Evolutionary conservation across 2,113 vertebrate genomes (phyloP).

Genomic region (Rissa tridactyla): DNA sequence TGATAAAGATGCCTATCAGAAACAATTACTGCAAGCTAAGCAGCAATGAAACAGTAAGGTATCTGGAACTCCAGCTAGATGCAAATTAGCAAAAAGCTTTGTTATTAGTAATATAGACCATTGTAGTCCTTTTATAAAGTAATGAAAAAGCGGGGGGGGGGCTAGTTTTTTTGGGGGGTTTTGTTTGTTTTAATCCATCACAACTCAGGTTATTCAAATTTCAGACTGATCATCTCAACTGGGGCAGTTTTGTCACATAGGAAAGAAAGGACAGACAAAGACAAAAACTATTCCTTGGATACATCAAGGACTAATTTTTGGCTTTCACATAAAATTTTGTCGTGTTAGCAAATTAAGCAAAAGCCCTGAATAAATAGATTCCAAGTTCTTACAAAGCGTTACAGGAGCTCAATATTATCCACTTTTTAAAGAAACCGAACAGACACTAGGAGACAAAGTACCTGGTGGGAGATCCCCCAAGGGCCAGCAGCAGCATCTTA

Average conservation of each 20-base stretch:
- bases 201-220: background rate
- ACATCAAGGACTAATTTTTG: background rate
- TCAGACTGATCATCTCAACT: background rate
- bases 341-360: background rate
- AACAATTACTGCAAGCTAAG: conserved; percentile 30
- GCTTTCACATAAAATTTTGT: background rate
- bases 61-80: background rate
- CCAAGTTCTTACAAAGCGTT: background rate
- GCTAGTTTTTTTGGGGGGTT: background rate
- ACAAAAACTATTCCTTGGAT: background rate
- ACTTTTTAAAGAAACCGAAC: background rate
- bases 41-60: background rate
- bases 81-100: background rate
- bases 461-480: background rate
- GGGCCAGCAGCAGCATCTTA: background rate
- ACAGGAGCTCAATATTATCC: background rate
- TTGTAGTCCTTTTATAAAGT: background rate
- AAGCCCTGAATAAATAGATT: conserved; percentile 2
- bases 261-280: background rate
- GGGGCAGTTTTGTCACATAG: background rate
- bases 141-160: background rate
- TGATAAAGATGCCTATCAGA: conserved; percentile 7
- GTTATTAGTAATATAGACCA: background rate
- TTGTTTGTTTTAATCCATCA: background rate
- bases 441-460: background rate